Conservation (phyloP, 2,888 invertebrate genomes). For the Andricus quercusramuli region DNA sequence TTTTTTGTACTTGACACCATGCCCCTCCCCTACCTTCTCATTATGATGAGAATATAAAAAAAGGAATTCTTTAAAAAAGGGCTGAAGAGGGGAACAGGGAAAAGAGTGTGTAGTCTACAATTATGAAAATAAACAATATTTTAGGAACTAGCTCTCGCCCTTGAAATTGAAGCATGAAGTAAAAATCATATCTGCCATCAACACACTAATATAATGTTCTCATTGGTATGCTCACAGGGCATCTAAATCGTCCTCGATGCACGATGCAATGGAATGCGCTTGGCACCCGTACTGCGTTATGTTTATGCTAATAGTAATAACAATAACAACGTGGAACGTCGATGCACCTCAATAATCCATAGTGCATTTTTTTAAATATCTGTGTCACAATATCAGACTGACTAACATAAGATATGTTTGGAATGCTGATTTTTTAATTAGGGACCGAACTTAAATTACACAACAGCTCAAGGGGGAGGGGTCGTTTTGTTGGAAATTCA, state of each 20-base stretch:
- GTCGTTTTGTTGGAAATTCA: too few species aligned
- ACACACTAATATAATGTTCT: slow-evolving; percentile 41
- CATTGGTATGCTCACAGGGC: slow-evolving; percentile 59
- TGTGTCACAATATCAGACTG: slow-evolving; percentile 6
- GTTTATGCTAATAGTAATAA: slow-evolving; percentile 56
- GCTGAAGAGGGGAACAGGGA: too few species aligned
- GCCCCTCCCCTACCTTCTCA: too few species aligned
- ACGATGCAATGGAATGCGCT: slow-evolving; percentile 57
- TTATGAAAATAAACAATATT: background rate
- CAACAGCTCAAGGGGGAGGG: too few species aligned
- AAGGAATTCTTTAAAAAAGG: too few species aligned
- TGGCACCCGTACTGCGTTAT: slow-evolving; percentile 47
- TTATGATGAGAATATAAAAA: too few species aligned
- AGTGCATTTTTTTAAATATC: slow-evolving; percentile 16
- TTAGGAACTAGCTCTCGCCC: too few species aligned
- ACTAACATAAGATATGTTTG: background rate
- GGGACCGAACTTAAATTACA: too few species aligned
- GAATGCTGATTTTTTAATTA: slow-evolving; percentile 30
- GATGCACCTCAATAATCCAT: slow-evolving; percentile 8
- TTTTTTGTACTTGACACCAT: too few species aligned
- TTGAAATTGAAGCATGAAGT: slow-evolving; percentile 43
- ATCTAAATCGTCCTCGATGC: slow-evolving; percentile 58
- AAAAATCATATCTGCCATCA: slow-evolving; percentile 39
- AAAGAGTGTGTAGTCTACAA: too few species aligned
- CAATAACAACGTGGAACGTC: background rate